Conservation (phyloP, 2,113 vertebrate genomes). For the Grantiella picta region DNA sequence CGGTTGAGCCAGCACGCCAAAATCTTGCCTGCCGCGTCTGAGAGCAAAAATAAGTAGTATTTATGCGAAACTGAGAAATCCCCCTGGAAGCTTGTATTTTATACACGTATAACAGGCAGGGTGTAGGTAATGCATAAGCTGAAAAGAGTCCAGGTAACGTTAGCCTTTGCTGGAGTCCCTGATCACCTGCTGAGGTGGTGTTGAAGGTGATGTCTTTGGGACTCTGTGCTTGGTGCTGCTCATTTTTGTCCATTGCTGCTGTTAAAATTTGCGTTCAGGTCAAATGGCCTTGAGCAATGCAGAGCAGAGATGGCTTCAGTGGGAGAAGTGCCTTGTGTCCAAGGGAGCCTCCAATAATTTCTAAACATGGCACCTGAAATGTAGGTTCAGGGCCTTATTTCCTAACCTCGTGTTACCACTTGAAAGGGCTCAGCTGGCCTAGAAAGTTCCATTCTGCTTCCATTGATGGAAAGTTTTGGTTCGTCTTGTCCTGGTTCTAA, state of each 20-base stretch:
- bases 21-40: not conserved
- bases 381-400: not conserved
- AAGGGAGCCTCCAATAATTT: not conserved
- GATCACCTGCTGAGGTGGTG: not conserved
- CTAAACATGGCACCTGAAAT: not conserved
- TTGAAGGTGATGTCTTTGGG: not conserved
- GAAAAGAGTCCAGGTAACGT: accelerated
- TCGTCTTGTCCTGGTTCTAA: not conserved
- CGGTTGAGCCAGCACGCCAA: not conserved
- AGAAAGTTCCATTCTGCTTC: not conserved
- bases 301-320: not conserved
- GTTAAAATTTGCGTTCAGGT: not conserved
- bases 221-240: not conserved
- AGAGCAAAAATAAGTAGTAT: not conserved
- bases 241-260: not conserved
- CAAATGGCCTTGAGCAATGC: not conserved
- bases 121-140: accelerated
- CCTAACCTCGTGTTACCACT: not conserved
- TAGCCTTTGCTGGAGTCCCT: not conserved
- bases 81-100: not conserved
- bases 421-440: not conserved
- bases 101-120: accelerated
- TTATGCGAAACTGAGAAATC: not conserved
- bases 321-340: not conserved
- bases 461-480: not conserved